These are phyloP conservation scores for Myotis myotis DNA, from an alignment of 2,797 vertebrate species.

Conservation along the genomic window DNA sequence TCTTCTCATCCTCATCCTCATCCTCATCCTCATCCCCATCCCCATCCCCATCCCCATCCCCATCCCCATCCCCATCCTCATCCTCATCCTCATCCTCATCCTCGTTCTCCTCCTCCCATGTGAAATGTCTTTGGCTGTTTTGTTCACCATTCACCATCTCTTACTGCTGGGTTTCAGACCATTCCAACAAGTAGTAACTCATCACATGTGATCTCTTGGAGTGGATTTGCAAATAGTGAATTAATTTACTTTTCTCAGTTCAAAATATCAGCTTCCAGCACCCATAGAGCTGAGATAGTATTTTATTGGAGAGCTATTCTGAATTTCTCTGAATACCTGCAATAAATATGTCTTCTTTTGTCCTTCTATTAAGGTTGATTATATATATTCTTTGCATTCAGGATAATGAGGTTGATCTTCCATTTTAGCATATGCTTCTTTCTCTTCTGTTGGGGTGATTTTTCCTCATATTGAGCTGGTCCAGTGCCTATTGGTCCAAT, in stretches of 20 bases:
- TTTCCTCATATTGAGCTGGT: not conserved
- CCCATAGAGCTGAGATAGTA: not conserved
- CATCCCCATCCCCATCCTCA: not conserved
- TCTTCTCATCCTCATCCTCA: accelerated
- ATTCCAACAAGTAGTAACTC: not conserved
- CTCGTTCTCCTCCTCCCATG: not conserved
- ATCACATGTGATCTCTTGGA: not conserved
- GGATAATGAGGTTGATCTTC: not conserved
- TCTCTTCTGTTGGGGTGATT: not conserved
- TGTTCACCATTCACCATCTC: not conserved
- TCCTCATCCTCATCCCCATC: too few species aligned
- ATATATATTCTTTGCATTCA: not conserved
- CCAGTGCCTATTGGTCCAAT: not conserved
- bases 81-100: not conserved
- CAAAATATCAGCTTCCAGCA: not conserved
- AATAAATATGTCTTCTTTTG: slow-evolving; percentile 5
- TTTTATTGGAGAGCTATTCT: not conserved
- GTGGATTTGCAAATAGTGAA: not conserved
- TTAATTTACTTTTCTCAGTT: not conserved
- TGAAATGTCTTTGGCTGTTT: slow-evolving; percentile 18
- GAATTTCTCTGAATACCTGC: not conserved
- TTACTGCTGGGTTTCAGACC: not conserved
- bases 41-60: too few species aligned
- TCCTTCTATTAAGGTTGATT: not conserved
- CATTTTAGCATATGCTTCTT: not conserved